Conservation (phyloP, 2,888 invertebrate species). For the Scaptodrosophila latifasciaeformis region DNA sequence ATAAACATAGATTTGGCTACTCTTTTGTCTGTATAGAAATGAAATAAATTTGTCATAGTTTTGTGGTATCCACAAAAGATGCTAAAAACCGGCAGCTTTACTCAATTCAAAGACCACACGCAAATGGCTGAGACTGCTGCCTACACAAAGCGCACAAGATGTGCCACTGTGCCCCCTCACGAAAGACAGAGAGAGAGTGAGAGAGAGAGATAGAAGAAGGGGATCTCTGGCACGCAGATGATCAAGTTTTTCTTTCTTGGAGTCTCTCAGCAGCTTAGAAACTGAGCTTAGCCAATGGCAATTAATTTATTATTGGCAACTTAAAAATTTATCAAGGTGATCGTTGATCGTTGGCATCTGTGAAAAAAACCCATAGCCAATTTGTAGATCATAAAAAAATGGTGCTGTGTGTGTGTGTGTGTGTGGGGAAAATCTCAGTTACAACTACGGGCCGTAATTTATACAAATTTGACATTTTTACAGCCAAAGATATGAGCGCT, state of each 20-base stretch:
- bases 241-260: constrained; percentile 37
- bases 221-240: constrained; percentile 39
- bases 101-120: constrained; percentile 4
- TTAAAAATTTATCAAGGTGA: constrained; percentile 58
- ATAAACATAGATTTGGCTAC: background rate
- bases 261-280: background rate
- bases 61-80: constrained; percentile 34
- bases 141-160: too few relatives aligned
- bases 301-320: constrained; percentile 66
- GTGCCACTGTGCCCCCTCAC: background rate
- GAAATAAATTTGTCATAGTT: constrained; percentile 71
- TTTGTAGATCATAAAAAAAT: constrained; percentile 68
- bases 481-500: too few relatives aligned
- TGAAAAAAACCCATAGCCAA: constrained; percentile 46
- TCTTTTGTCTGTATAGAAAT: too few relatives aligned
- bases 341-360: background rate
- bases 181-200: constrained; percentile 11
- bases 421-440: too few relatives aligned
- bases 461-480: constrained; percentile 68
- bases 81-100: constrained; percentile 54
- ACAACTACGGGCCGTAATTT: constrained; percentile 43
- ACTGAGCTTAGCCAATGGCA: constrained; percentile 36
- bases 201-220: too few relatives aligned
- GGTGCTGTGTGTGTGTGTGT: too few relatives aligned
- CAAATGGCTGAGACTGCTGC: background rate